Evolutionary conservation across 2,113 vertebrate genomes (phyloP), one percentile per base, ranked within the genome.

Genomic region (Coregonus clupeaformis): DNA sequence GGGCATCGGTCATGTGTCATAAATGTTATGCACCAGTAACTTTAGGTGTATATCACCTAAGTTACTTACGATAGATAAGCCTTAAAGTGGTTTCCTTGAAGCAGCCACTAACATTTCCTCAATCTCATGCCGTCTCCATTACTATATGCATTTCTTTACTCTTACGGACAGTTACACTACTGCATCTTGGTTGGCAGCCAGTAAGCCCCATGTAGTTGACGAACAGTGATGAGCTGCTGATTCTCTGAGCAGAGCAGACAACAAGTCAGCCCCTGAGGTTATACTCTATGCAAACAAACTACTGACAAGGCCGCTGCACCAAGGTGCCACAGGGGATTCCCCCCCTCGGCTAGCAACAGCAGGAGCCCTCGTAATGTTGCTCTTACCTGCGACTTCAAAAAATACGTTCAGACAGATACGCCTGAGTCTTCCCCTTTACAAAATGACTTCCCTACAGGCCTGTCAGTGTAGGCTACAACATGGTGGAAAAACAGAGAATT

Each of bases 241-340:
- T 78, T 86, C 75, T 85, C 71, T 0, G 63, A n/a, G 20, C 57
- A 60, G 20, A 75, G 77, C 75, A 71, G 72, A 77, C 79, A 76
- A 77, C 82, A 74, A 76, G 81, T 79, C 7, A 72, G 66, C 5
- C 86, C 89, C 90, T 42, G 77, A 22, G 87, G 91, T 86, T 66
- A 84, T 80, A 72, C 84, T 47, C 72, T 84, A 90, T 88, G 90
- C 90, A 91, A 92, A 92, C 88, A 91, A 91, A 90, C 85, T 88
- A 86, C 88, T 91, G 91, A 92, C 87, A 90, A 76, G 81, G 80
- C 81, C 76, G 81, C 87, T 89, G 85, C 45, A 85, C 86, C 82
- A 85, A 85, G 81, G 75, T 69, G 77, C 90, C 89, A 77, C 78
- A 76, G 81, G 89, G 87, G 86, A 91, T 87, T 87, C 80, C 85